These are phyloP conservation scores for Athripsodes cinereus DNA, from an alignment of 2,888 invertebrate species.

Conservation along the genomic window DNA sequence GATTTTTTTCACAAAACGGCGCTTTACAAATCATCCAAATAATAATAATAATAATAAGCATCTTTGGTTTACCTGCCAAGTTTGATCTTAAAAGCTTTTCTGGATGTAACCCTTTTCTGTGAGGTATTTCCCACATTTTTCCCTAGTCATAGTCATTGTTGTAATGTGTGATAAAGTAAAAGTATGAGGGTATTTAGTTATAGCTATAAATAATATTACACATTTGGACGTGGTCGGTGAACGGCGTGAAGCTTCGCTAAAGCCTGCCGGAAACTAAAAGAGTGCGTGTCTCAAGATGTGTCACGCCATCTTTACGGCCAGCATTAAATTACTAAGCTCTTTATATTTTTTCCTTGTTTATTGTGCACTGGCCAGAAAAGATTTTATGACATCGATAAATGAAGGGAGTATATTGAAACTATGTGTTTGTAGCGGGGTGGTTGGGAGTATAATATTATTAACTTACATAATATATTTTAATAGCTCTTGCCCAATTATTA, in stretches of 20 bases:
- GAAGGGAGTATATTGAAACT: slow-evolving; percentile 9
- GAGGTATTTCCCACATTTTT: no score
- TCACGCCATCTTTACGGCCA: slow-evolving; percentile 28
- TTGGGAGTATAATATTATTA: background rate
- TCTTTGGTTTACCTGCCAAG: no score
- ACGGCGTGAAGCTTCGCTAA: no score
- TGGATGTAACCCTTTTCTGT: no score
- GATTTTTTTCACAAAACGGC: no score
- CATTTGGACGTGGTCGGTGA: background rate
- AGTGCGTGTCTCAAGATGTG: slow-evolving; percentile 26
- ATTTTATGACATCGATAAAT: slow-evolving; percentile 29
- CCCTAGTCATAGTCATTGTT: no score
- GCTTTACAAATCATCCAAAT: no score
- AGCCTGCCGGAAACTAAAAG: slow-evolving; percentile 19
- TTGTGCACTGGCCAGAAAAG: slow-evolving; percentile 28
- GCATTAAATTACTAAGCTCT: slow-evolving; percentile 27
- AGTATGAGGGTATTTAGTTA: no score
- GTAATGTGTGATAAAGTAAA: no score
- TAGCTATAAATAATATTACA: no score
- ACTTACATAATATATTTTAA: slow-evolving; percentile 21
- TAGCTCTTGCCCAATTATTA: slow-evolving; percentile 28
- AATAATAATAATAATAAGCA: no score
- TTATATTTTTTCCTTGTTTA: slow-evolving; percentile 27
- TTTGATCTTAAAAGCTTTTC: no score
- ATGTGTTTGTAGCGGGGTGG: background rate